A percentile compares a stretch with the other conserved stretches of the same genome.
Evolutionary conservation across 2,888 invertebrate species (phyloP).

Genomic region (Phaonia tiefii): DNA sequence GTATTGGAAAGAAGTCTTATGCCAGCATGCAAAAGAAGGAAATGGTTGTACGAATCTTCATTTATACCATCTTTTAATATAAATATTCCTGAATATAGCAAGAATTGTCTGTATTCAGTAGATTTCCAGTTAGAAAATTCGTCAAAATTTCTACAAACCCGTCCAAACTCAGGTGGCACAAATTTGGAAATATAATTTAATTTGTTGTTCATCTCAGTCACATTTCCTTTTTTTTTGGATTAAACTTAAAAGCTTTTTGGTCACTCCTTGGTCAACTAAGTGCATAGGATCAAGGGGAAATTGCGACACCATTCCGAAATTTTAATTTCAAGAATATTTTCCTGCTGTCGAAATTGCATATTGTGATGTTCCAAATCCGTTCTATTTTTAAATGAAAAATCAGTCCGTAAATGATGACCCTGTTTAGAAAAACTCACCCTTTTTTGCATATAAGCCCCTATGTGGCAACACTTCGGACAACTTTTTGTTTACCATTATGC

Average conservation of each 20-base stretch:
- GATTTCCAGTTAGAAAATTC: slow-evolving; percentile 41
- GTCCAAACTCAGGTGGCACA: slow-evolving; percentile 48
- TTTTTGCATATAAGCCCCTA: slow-evolving; percentile 40
- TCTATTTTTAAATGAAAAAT: slow-evolving; percentile 53
- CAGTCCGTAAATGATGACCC: slow-evolving; percentile 36
- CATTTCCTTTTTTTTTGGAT: no score
- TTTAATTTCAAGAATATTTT: slow-evolving; percentile 30
- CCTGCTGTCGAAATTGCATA: slow-evolving; percentile 8
- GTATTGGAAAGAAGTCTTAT: slow-evolving; percentile 48
- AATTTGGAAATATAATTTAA: slow-evolving; percentile 31
- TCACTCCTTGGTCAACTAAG: no score
- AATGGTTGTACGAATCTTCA: slow-evolving; percentile 19
- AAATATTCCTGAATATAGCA: slow-evolving; percentile 44
- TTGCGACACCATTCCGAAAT: slow-evolving; percentile 50
- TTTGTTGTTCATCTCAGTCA: slow-evolving; percentile 42
- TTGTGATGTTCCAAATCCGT: slow-evolving; percentile 21
- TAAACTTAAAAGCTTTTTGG: no score
- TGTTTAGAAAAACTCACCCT: slow-evolving; percentile 53
- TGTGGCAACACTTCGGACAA: slow-evolving; percentile 56
- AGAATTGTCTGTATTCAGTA: slow-evolving; percentile 44
- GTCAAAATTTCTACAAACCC: slow-evolving; percentile 22
- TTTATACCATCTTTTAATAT: slow-evolving; percentile 43
- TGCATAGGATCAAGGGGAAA: no score
- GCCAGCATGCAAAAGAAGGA: slow-evolving; percentile 44
- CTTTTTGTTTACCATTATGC: slow-evolving; percentile 54